phyloP scores from a whole-genome alignment of 2,888 invertebrate genomes.

The Netelia melanura region DNA sequence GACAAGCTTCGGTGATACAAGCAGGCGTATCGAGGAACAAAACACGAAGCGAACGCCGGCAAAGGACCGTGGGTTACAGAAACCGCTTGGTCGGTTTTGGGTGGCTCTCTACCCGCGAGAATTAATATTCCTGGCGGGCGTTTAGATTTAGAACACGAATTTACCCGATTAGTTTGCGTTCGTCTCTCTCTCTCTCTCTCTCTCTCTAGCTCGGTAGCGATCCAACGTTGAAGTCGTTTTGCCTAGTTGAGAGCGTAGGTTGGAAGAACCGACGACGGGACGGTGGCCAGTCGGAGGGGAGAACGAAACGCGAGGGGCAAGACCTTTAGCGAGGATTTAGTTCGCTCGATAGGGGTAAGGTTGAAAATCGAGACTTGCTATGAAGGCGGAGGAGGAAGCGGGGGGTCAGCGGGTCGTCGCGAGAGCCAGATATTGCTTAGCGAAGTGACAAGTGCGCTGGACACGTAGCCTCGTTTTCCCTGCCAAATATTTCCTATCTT shows the following conservation, averaged over 20 bases:
- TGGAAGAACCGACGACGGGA: constrained; percentile 25
- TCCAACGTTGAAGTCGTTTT: constrained; percentile 64
- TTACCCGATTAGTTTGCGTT: constrained; percentile 83
- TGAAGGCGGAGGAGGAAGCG: constrained; percentile 24
- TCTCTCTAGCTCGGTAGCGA: not conserved
- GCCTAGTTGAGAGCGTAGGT: constrained; percentile 61
- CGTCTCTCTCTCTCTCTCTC: constrained; percentile 48
- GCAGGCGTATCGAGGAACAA: constrained; percentile 63
- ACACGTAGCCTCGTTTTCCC: constrained; percentile 75
- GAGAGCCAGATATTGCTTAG: constrained; percentile 78
- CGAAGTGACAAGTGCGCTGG: constrained; percentile 81
- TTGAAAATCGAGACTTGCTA: constrained; percentile 75
- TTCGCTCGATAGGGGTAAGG: constrained; percentile 70
- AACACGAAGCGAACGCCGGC: constrained; percentile 43
- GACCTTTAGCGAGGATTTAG: constrained; percentile 74
- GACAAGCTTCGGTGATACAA: constrained; percentile 71
- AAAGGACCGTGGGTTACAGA: constrained; percentile 28
- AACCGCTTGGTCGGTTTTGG: too few species aligned
- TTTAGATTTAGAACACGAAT: constrained; percentile 84
- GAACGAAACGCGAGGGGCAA: constrained; percentile 34
- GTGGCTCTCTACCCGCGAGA: constrained; percentile 69
- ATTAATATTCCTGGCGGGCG: constrained; percentile 84
- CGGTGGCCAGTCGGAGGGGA: constrained; percentile 43
- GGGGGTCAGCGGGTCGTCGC: constrained; percentile 70
- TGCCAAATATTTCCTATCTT: constrained; percentile 30